Base-by-base conservation (phyloP, 2,113 vertebrate genomes). In the Ellobius talpinus region DNA sequence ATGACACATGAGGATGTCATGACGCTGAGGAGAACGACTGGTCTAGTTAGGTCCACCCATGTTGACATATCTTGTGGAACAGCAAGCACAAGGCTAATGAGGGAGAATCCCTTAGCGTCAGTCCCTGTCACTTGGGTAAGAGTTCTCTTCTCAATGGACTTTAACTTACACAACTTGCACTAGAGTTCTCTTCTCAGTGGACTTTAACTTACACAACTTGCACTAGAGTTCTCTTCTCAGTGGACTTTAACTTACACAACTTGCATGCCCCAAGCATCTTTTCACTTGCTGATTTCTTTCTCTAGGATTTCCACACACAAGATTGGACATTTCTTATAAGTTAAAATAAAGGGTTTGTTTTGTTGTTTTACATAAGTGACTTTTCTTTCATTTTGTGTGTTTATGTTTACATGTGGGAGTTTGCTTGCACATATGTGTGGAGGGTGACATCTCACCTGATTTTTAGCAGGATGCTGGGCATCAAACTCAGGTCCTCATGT, bases 1-100 rank as follows among this genome's bases (percentile, higher is more conserved):
- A 42, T 95, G 93, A 96, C 96, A 96, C 90, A 91, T 73, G 17
- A 68, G 11, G 81, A 58, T 74, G 81, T 77, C 70, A 96, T 66
- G 72, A 89, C 31, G n/a, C 88, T 78, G 70, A 92, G 90, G 94
- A 87, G 95, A 92, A 92, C 90, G 90, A 87, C 82, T 91, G 61
- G 90, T 95, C 81, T 86, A 70, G 94, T 89, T 87, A 68, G 63
- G 89, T n/a, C 76, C 84, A 63, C 55, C 82, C 52, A 97, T 50
- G 26, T 1, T 94, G 93, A 78, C 55, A 66, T 42, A 47, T 61
- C 33, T 92, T 92, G 72, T 73, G 31, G 76, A 97, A 92, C 88
- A 39, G 61, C 58, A 92, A 47, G 85, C 26, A 91, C 55, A 91
- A 91, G 73, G 66, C 88, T 86, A 94, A 87, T 89, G 81, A 96